Evolutionary conservation across 2,888 invertebrate species (phyloP), one percentile per base, ranked within the genome.

Genomic region (Aricia artaxerxes): DNA sequence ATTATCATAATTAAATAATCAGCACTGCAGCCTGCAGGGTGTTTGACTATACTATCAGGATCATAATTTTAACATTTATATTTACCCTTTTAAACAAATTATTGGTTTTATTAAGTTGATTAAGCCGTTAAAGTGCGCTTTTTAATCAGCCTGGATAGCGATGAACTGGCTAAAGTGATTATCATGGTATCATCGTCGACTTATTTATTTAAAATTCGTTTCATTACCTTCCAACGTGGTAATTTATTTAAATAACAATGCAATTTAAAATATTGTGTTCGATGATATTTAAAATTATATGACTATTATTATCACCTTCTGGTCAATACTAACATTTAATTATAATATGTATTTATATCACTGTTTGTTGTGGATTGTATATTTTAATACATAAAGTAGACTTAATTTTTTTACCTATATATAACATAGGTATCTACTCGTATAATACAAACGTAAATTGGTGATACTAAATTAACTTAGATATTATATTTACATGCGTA

Each of bases 11-110:
- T 49, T 75, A 31, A 49, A 69, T 44, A 75, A 44, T 44, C 44
- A 73, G 40, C 44, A 40, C 40, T 38, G 40, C 49, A 16, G 79
- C n/a, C 40, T 38, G 40, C 49, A 16, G 79, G 84, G 85, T 44
- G 75, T 31, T 57, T 44, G 24, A 31, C n/a, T 44, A 86, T 87
- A 49, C 24, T 49, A 73, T 49, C 86, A 86, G 84, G 84, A 84
- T 86, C 86, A 85, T 44, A 73, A 53, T 76, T 76, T 76, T 24
- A 49, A 75, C 53, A 76, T 57, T 53, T 53, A 76, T 76, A 76
- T 49, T 76, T 76, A 53, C 76, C 76, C 76, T 53, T 76, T 76
- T 57, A 76, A 76, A 57, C 16, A 57, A 87, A 87, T 84, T 83
- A 79, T 72, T 80, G 79, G 76, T 82, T 79, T 53, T 79, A 80